Evolutionary conservation across 2,797 vertebrate genomes (phyloP).

Genomic region (Thaleichthys pacificus): DNA sequence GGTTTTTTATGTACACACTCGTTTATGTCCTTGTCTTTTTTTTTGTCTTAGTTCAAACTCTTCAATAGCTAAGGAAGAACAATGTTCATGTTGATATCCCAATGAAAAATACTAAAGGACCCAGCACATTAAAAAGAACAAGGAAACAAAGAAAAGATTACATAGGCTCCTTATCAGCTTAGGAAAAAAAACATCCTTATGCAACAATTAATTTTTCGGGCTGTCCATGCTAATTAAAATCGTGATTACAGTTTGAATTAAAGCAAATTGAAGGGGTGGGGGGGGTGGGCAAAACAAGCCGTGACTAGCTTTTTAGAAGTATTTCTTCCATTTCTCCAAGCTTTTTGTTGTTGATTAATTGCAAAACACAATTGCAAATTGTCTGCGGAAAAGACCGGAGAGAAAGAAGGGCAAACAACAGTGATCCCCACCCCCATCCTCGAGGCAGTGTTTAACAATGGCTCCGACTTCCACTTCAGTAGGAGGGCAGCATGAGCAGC

Average conservation of each 20-base stretch:
- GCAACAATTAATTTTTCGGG: conserved; percentile 22
- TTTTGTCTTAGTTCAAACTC: background rate
- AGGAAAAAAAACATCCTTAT: conserved; percentile 10
- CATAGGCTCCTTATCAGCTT: background rate
- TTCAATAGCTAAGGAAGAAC: no score
- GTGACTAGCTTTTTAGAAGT: conserved; percentile 1
- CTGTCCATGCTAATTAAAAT: conserved; percentile 33
- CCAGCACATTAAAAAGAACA: background rate
- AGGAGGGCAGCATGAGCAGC: conserved; percentile 29
- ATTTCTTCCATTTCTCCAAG: conserved; percentile 9
- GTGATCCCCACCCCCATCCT: conserved; percentile 24
- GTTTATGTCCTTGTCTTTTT: conserved; percentile 34
- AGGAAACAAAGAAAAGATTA: background rate
- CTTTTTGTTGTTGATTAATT: conserved; percentile 7
- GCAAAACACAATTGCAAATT: conserved; percentile 21
- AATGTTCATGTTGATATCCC: background rate
- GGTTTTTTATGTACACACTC: conserved; percentile 46
- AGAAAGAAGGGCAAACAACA: conserved; percentile 5
- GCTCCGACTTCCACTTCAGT: conserved; percentile 35
- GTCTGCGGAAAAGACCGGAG: conserved; percentile 14
- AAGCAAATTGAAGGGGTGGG: background rate
- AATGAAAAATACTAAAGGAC: background rate
- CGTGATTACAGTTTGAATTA: conserved; percentile 35
- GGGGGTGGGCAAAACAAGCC: background rate
- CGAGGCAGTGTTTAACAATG: conserved; percentile 48